These are phyloP conservation scores for Coleophora deauratella DNA, from an alignment of 2,888 invertebrate genomes.

Conservation along the genomic window DNA sequence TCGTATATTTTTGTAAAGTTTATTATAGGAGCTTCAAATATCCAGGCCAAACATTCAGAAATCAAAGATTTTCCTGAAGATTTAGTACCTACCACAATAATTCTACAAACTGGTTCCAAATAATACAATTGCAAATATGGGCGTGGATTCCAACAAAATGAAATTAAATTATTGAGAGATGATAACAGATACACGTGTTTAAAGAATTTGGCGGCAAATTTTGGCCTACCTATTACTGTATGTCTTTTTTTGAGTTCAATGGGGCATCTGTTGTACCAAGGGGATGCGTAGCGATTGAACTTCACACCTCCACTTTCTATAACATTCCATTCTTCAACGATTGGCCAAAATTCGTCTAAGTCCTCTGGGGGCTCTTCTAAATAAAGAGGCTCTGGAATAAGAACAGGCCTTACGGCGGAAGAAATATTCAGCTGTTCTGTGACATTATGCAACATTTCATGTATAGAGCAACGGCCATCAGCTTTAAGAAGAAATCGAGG, in stretches of 20 bases:
- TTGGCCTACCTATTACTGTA: conserved; percentile 61
- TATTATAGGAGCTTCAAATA: conserved; percentile 64
- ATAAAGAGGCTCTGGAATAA: conserved; percentile 53
- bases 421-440: conserved; percentile 47
- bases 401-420: conserved; percentile 35
- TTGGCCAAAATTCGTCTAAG: conserved; percentile 55
- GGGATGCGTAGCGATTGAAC: conserved; percentile 59
- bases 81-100: conserved; percentile 76
- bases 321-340: conserved; percentile 35
- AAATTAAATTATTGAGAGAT: conserved; percentile 58
- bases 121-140: conserved; percentile 72
- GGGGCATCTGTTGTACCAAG: conserved; percentile 77
- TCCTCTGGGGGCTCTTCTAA: conserved; percentile 49
- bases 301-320: conserved; percentile 34
- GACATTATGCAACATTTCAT: conserved; percentile 65
- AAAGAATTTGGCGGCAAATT: conserved; percentile 74
- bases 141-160: conserved; percentile 76
- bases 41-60: conserved; percentile 67
- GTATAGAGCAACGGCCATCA: conserved; percentile 66
- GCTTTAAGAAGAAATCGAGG: conserved; percentile 72
- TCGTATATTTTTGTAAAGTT: conserved; percentile 36
- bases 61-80: conserved; percentile 75
- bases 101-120: conserved; percentile 74
- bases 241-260: conserved; percentile 75
- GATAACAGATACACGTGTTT: conserved; percentile 76